Evolutionary conservation across 2,113 vertebrate species (phyloP), one percentile per base, ranked within the genome.

Genomic region (Ameiurus melas): DNA sequence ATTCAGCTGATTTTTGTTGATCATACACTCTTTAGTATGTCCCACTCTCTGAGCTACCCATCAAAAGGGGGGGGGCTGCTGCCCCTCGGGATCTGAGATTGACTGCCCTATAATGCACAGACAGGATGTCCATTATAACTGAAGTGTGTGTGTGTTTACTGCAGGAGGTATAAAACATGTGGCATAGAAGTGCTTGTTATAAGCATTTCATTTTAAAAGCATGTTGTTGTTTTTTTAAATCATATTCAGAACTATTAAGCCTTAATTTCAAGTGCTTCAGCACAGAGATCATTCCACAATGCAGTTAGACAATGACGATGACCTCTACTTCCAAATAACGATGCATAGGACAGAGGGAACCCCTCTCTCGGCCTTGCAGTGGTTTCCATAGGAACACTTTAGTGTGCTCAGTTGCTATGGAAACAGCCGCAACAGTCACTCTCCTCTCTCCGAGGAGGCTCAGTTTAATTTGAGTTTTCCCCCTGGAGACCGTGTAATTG

Each of bases 341-440:
- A 68, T 43, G 22, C 53, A 68, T 22, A 60, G 36, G 70, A 84
- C 47, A 12, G 53, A 55, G 55, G 83, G 55, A 68, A 84, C 55
- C 81, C 89, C 55, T 55, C 85, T 58, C 39, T 64, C 27, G 20
- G 33, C 36, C 55, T 80, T 84, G 60, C 84, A 78, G 8, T 39
- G 27, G 85, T 90, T 87, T 88, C 87, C 87, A 89, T 89, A 85
- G 85, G 5, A 90, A 89, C 90, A 86, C 66, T 30, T 90, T 22
- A 84, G 73, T 90, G 87, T 90, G 90, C 84, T 84, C 90, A 43
- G 87, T 89, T 90, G 77, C 85, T 73, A 85, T 89, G 85, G 87
- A 71, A 73, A 89, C 47, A 13, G 43, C 30, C 8, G 33, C 70
- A 71, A 43, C 84, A 33, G n/a, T 78, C 87, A 83, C 64, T 87